Evolutionary conservation across 2,797 vertebrate genomes (phyloP), one percentile per base, ranked within the genome.

Genomic region (Tangara arthus): DNA sequence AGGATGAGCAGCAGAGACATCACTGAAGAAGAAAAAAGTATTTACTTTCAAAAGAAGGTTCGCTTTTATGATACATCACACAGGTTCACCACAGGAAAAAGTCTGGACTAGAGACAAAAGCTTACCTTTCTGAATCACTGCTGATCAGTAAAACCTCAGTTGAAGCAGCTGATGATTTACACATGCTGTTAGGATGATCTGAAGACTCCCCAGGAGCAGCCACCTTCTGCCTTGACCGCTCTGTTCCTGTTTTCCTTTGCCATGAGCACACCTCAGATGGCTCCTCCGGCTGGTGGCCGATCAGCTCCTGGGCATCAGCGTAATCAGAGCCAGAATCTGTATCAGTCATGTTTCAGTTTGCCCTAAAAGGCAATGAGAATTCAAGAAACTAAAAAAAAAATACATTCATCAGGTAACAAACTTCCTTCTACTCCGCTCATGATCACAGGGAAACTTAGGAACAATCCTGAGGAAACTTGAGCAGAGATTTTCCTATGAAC

Each of bases 101-200:
- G 5, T 41, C 28, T 34, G 1, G 65, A 41, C 6, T 19, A 49
- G 8, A 44, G 13, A 28, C 9, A 61, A 56, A 65, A 53, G 77
- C 96, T 95, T 91, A 97, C 96, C 2, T 83, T 89, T 96, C 91
- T 66, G 93, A 85, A 87, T 91, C 89, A 26, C 77, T 93, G 77
- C 81, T 94, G 13, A 87, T 80, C 26, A 95, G 34, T 8, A 90
- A 6, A 64, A 71, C n/a, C 34, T 71, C 87, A 61, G 35, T 4
- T 88, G 63, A 77, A 76, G 65, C 27, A 44, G 60, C 15, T 39
- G 84, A 11, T 8, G n/a, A 50, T 42, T 28, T 18, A 46, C 5
- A 5, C 8, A 3, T 6, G 21, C 16, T 22, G 11, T 15, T 35
- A 14, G 13, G 19, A 35, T 27, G 52, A 68, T 44, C 5, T 55